These are phyloP conservation scores for Drosophila longiperda DNA, from an alignment of 2,888 invertebrate genomes.

Conservation along the genomic window DNA sequence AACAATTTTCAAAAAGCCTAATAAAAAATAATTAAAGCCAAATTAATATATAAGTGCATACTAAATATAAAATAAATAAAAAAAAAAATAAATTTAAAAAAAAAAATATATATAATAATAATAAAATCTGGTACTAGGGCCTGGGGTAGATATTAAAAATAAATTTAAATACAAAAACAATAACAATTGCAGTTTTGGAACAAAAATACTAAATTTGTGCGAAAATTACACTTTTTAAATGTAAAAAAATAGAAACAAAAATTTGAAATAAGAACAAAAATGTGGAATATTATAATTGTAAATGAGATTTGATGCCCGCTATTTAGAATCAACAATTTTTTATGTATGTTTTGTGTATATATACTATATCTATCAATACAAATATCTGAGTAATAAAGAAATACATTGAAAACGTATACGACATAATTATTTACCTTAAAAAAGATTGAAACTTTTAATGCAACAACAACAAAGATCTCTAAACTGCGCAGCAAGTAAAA, in stretches of 20 bases:
- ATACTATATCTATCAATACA: constrained; percentile 67
- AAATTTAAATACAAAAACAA: constrained; percentile 39
- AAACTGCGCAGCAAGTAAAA: constrained; percentile 54
- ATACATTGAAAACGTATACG: constrained; percentile 70
- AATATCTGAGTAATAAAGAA: constrained; percentile 75
- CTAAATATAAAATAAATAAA: constrained; percentile 26
- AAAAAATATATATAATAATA: background rate
- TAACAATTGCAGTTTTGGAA: constrained; percentile 50
- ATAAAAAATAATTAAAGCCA: constrained; percentile 64
- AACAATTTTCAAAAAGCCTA: constrained; percentile 37
- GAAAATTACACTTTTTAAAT: constrained; percentile 63
- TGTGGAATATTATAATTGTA: constrained; percentile 44
- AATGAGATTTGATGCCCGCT: constrained; percentile 50
- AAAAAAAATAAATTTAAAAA: constrained; percentile 35
- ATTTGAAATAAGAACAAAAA: constrained; percentile 10
- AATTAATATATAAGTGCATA: constrained; percentile 70
- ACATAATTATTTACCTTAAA: constrained; percentile 27
- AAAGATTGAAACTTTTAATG: constrained; percentile 40
- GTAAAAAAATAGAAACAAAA: constrained; percentile 50
- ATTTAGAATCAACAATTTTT: constrained; percentile 62
- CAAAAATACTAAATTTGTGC: constrained; percentile 57
- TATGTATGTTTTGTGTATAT: constrained; percentile 77
- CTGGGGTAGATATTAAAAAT: constrained; percentile 69
- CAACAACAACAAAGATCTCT: constrained; percentile 44
- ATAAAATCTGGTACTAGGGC: constrained; percentile 68